Evolutionary conservation across 2,888 invertebrate species (phyloP), one percentile per base, ranked within the genome.

Genomic region (Macropis europaea): DNA sequence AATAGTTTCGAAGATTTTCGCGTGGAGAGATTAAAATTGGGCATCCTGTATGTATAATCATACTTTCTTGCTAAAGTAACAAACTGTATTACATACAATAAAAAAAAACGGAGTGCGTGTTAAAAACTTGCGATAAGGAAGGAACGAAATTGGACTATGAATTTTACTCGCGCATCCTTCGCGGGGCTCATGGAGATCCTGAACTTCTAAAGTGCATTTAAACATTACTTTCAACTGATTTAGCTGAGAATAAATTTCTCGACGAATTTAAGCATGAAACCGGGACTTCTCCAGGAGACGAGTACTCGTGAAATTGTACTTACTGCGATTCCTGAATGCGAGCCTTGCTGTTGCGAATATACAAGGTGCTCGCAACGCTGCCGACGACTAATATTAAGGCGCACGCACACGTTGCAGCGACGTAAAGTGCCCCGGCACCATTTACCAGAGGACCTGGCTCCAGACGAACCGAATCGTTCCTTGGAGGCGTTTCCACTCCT

Each of bases 351-450:
- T 93, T 94, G 63, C 93, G 91, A 66, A 93, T 92, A 84, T 94
- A 94, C 79, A 94, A 86, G 5, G 94, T 93, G 2, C 95, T 93
- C 0, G 94, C 94, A 2, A 94, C 94, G 24, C 94, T 93, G 0
- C 94, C 93, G 13, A 95, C 91, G 61, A 93, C 89, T 17, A 93
- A 92, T 48, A 95, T 90, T 52, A 95, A 92, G 11, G 94, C 95
- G 57, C 95, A 94, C 0, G 96, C 96, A 90, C 95, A 95, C 34
- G 95, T 96, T 0, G 96, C 95, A 0, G 96, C 96, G 2, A 96
- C 94, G 85, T 96, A 94, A 68, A 96, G 90, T 1, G 95, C 94
- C 0, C 94, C 94, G 19, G 94, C 93, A 13, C 94, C 92, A 26
- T 92, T 92, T 26, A 92, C 91, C 26, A 93, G 90, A 1, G 93